Evolutionary conservation across 1,140 invertebrate species (phyloP).

Genomic region (Rhagoletis pomonella): DNA sequence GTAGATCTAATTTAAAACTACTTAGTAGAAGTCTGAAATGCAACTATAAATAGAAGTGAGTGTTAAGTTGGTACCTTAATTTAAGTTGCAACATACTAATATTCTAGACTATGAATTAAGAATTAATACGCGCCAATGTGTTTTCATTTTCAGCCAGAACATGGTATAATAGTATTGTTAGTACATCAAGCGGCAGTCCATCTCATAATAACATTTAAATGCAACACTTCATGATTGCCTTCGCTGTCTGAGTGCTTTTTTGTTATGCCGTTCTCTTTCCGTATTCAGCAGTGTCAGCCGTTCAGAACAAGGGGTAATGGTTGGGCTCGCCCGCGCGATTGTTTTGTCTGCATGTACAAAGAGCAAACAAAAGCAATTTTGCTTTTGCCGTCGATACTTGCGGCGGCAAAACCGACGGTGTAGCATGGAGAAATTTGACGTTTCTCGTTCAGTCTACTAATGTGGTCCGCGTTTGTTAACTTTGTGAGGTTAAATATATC

Average conservation of each 20-base stretch:
- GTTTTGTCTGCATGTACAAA: background rate
- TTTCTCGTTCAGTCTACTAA: conserved; percentile 1
- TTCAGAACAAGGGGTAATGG: background rate
- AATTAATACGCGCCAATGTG: too few relatives aligned
- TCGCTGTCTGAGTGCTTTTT: background rate
- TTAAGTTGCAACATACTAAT: too few relatives aligned
- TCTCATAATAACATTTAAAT: background rate
- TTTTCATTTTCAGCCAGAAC: too few relatives aligned
- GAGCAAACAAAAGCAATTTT: conserved; percentile 7
- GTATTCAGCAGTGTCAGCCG: background rate
- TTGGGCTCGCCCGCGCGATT: background rate
- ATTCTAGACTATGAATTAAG: too few relatives aligned
- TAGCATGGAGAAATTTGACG: conserved; percentile 15
- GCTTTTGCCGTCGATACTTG: background rate
- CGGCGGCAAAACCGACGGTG: background rate
- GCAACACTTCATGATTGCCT: background rate
- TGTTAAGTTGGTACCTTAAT: too few relatives aligned
- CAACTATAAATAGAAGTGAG: too few relatives aligned
- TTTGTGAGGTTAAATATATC: background rate
- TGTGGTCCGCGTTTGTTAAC: conserved; percentile 7
- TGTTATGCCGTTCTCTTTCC: background rate
- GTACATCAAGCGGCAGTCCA: too few relatives aligned
- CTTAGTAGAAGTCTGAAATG: too few relatives aligned
- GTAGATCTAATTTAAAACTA: too few relatives aligned
- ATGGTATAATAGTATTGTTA: too few relatives aligned